Base-by-base conservation (phyloP, 2,888 invertebrate species). In the Drosophila rellima region DNA sequence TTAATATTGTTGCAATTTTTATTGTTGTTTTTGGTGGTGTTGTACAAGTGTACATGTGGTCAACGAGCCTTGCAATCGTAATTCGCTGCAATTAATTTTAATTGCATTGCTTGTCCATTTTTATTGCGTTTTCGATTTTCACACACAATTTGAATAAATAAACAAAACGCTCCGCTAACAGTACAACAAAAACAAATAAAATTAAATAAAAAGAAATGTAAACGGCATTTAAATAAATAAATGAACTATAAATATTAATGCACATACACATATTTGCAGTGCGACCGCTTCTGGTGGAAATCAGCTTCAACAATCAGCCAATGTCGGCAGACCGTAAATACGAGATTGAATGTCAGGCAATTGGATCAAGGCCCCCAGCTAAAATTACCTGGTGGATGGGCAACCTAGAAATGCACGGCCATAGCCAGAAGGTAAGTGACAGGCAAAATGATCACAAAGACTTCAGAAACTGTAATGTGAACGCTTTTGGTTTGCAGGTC, bases 351-450 rank as follows among this genome's bases (percentile, higher is more conserved):
- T 98, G 98, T 91, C 95, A 96, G 91, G 95, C 96, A 0, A 94
- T 95, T 50, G 98, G 98, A 0, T 97, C 98, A 3, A 93, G 97
- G 71, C 97, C 98, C 0, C 96, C 97, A 0, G 97, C 97, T 0
- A 94, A 95, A 88, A 95, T 98, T 71, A 95, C 96, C 0, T 98
- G 98, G 98, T 96, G 95, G 95, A 94, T 97, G 93, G 96, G 96
- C 85, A 95, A 95, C 48, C 94, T 94, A 70, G 95, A 95, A 78
- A 92, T 97, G 76, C 93, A 93, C 52, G 92, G 91, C 1, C 92
- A 91, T 50, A 92, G 90, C 68, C 92, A 92, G 75, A 92, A 92
- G 91, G 92, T 92, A 56, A 70, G 57, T 60, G 8, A 17, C 20
- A n/a, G 3, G 4, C n/a, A 17, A 0, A n/a, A 10, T 0, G 23